Evolutionary conservation across 2,888 invertebrate species (phyloP).

Genomic region (Acanthosoma haemorrhoidale): DNA sequence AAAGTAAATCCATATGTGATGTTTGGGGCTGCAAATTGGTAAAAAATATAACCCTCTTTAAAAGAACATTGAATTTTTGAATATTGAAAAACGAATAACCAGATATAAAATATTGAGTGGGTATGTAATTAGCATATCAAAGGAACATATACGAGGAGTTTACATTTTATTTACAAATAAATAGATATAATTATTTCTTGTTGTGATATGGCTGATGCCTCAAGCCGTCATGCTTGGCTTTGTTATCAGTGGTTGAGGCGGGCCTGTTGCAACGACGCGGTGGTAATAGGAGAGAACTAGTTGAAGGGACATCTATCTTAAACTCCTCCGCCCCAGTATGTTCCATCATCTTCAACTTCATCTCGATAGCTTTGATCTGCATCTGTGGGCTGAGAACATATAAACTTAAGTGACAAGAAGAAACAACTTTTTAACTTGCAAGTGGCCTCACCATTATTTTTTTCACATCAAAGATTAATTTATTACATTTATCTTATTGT

Average conservation of each 20-base stretch:
- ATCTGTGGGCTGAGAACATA: conserved; percentile 62
- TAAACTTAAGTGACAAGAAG: too few species aligned
- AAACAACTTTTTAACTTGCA: too few species aligned
- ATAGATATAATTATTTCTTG: background rate
- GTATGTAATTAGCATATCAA: too few species aligned
- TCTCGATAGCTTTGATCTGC: conserved; percentile 82
- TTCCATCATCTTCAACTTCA: conserved; percentile 76
- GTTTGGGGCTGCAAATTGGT: too few species aligned
- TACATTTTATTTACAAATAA: background rate
- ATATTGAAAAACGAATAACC: too few species aligned
- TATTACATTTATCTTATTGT: too few species aligned
- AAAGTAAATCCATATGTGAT: too few species aligned
- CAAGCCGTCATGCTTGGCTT: background rate
- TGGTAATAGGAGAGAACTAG: background rate
- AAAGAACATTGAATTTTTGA: too few species aligned
- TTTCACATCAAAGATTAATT: too few species aligned
- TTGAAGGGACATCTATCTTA: conserved; percentile 30
- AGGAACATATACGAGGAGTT: background rate
- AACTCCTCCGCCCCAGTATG: conserved; percentile 40
- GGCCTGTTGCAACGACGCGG: background rate
- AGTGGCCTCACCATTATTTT: too few species aligned
- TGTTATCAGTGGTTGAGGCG: background rate
- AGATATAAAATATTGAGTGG: too few species aligned
- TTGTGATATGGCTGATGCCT: conserved; percentile 23
- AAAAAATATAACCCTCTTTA: too few species aligned